These are phyloP conservation scores for Cynaeus angustus DNA, from an alignment of 2,888 invertebrate species.

Conservation along the genomic window DNA sequence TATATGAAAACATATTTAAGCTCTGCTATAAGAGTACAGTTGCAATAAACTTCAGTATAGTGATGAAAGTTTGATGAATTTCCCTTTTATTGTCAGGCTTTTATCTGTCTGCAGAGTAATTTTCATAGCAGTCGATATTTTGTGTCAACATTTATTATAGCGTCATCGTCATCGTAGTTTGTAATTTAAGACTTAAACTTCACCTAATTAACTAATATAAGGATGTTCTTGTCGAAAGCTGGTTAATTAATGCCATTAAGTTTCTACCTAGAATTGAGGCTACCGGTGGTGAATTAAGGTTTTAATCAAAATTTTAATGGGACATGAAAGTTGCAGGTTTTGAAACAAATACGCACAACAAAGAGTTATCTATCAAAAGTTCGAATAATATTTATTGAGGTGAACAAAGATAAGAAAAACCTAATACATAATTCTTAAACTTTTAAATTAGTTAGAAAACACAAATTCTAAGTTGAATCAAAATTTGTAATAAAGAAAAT, in stretches of 20 bases:
- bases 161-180: constrained; percentile 8
- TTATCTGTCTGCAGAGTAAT: constrained; percentile 11
- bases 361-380: no score
- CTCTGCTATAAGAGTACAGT: no score
- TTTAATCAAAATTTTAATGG: constrained; percentile 16
- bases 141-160: constrained; percentile 39
- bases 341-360: no score
- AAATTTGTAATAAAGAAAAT: no score
- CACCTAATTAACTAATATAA: constrained; percentile 36
- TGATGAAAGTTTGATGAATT: constrained; percentile 20
- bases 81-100: constrained; percentile 15
- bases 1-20: no score
- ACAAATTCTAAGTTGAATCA: no score
- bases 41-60: no score
- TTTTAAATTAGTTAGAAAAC: no score
- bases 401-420: no score
- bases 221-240: background rate
- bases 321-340: background rate
- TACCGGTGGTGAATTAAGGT: background rate
- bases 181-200: constrained; percentile 34
- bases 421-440: no score
- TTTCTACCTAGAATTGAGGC: background rate
- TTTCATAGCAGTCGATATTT: constrained; percentile 23
- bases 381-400: no score
- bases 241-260: constrained; percentile 23